Evolutionary conservation across 2,797 vertebrate species (phyloP), one percentile per base, ranked within the genome.

Genomic region (Emydoidea blandingii): DNA sequence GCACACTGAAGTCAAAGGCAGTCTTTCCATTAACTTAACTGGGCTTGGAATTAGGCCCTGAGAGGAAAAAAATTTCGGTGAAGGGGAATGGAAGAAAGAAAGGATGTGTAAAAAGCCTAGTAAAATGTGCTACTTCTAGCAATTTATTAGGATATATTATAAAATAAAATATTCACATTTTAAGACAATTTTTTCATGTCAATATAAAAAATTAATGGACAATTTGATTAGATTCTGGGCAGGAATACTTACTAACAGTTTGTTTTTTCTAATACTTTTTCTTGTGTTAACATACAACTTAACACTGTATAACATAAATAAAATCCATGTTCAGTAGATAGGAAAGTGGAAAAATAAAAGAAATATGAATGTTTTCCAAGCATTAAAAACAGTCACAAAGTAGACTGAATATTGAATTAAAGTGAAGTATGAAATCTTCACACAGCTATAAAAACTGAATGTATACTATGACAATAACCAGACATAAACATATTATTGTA

Each of bases 211-310:
- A 14, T 72, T 59, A n/a, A 88, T 18, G 2, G 87, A 0, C 8
- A 93, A 72, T 92, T 91, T 88, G 34, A 92, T 83, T 91, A 8
- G 89, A 56, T 91, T 95, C 90, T 92, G 23, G 14, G 86, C 6
- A 54, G 14, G 93, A 91, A 81, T 85, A 88, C 56, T 86, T 90
- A 54, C 5, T 65, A 65, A 65, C 44, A 8, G 7, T 34, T 86
- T 91, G 74, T 59, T 0, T 3, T 91, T 96, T 93, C 27, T 81
- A 89, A 74, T 41, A 41, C 41, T 41, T 41, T 41, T 41, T 41
- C 41, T 41, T 41, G 41, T 41, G 41, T 41, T 41, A 41, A 41
- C 41, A 41, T 41, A 41, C 41, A 41, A 41, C 41, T 41, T 41
- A 41, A 41, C 41, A 41, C 41, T 41, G 5, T 68, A 62, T 81